Evolutionary conservation across 1,140 invertebrate species (phyloP).

Genomic region (Drosophila melanogaster): DNA sequence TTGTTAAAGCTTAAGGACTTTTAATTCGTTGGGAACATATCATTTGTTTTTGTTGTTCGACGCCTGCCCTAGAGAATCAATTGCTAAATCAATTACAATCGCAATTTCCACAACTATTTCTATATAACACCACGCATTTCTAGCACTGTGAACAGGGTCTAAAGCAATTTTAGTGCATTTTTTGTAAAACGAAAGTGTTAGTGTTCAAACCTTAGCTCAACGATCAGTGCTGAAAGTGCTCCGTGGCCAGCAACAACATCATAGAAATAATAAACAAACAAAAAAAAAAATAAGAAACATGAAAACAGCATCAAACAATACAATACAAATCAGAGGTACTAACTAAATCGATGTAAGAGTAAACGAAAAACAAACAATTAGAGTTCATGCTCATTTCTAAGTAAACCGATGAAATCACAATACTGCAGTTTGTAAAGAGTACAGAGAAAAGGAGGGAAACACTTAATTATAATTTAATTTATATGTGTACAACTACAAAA

Average conservation of each 20-base stretch:
- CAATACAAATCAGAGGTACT: conserved; percentile 46
- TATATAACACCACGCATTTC: conserved; percentile 32
- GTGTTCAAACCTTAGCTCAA: conserved; percentile 78
- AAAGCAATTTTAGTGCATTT: conserved; percentile 77
- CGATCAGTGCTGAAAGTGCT: conserved; percentile 62
- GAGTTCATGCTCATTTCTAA: conserved; percentile 66
- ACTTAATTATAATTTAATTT: conserved; percentile 75
- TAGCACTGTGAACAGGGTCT: conserved; percentile 58
- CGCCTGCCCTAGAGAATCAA: conserved; percentile 27
- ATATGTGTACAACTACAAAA: conserved; percentile 76
- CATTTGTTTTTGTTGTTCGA: conserved; percentile 62
- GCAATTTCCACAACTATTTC: conserved; percentile 21
- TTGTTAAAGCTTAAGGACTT: conserved; percentile 60
- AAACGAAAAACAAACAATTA: conserved; percentile 29
- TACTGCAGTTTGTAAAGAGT: conserved; percentile 63
- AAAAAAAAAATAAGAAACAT: conserved; percentile 4
- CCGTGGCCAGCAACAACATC: conserved; percentile 12
- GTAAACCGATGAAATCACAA: conserved; percentile 42
- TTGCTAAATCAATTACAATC: conserved; percentile 50
- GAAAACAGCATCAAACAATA: conserved; percentile 15
- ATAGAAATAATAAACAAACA: too few species aligned
- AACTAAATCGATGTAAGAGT: conserved; percentile 38
- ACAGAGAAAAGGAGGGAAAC: conserved; percentile 24
- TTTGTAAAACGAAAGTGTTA: conserved; percentile 69
- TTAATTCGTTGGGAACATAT: conserved; percentile 72